Conservation (phyloP, 2,888 invertebrate species). For the Temnothorax unifasciatus region DNA sequence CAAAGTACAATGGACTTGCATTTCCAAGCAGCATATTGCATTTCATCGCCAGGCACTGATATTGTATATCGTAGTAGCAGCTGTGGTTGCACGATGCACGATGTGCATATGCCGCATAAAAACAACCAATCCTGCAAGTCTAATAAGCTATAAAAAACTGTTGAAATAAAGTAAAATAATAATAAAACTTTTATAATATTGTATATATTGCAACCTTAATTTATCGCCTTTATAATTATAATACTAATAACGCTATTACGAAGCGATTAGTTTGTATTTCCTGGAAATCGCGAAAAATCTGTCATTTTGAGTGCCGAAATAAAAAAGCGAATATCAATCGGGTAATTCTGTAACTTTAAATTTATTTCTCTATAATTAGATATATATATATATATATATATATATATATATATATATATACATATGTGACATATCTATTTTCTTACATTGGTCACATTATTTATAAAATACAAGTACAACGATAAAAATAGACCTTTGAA, state of each 20-base stretch:
- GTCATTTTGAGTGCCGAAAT: neutral
- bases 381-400: neutral
- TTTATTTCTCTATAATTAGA: neutral
- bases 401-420: too few species aligned
- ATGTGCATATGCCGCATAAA: constrained; percentile 11
- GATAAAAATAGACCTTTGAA: neutral
- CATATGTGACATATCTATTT: neutral
- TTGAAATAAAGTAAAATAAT: constrained; percentile 14
- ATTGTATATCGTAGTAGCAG: constrained; percentile 51
- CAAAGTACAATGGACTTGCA: constrained; percentile 31
- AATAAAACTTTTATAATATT: constrained; percentile 15
- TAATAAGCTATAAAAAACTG: constrained; percentile 22
- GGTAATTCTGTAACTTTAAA: neutral
- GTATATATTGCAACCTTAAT: neutral
- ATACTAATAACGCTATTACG: neutral
- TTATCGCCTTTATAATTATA: neutral
- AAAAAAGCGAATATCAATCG: neutral
- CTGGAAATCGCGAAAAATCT: neutral
- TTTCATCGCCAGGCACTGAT: constrained; percentile 57
- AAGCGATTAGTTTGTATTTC: neutral
- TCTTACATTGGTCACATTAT: neutral
- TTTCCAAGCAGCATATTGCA: constrained; percentile 44
- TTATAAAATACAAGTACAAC: neutral
- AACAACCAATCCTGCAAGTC: constrained; percentile 28
- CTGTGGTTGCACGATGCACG: constrained; percentile 21